Evolutionary conservation across 1,140 invertebrate species (phyloP).

Genomic region (Wiebesia pumilae): DNA sequence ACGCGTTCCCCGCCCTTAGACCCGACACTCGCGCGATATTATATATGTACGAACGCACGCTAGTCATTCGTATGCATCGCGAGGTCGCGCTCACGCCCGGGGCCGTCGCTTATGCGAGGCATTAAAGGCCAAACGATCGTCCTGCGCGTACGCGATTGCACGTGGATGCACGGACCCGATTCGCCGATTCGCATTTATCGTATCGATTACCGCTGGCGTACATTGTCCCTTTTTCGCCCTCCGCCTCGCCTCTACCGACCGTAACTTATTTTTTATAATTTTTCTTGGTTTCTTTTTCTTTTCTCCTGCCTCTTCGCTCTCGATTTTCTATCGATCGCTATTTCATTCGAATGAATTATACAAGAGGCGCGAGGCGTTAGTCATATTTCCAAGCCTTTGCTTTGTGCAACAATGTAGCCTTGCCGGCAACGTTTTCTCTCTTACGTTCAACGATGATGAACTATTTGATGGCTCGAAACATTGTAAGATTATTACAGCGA

Average conservation of each 20-base stretch:
- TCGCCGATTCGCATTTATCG: conserved; percentile 44
- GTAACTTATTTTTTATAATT: no score
- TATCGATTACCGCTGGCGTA: conserved; percentile 47
- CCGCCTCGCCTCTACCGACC: background rate
- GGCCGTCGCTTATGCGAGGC: background rate
- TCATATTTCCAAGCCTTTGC: background rate
- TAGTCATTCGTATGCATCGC: background rate
- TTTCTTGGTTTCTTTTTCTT: background rate
- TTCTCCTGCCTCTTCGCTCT: background rate
- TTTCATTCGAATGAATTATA: conserved; percentile 28
- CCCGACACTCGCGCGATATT: background rate
- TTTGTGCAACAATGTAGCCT: background rate
- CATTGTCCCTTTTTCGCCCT: conserved; percentile 14
- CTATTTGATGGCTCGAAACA: background rate
- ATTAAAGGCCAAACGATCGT: conserved; percentile 1
- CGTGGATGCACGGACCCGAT: background rate
- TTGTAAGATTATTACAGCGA: background rate
- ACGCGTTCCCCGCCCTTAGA: background rate
- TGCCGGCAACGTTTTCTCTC: background rate
- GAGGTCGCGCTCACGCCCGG: conserved; percentile 10
- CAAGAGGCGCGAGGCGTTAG: conserved; percentile 1
- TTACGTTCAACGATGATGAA: background rate
- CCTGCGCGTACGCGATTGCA: conserved; percentile 49
- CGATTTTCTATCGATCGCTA: background rate
- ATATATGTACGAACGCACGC: conserved; percentile 1